These are phyloP conservation scores for Leucoraja erinaceus DNA, from an alignment of 2,113 vertebrate species.

Conservation along the genomic window DNA sequence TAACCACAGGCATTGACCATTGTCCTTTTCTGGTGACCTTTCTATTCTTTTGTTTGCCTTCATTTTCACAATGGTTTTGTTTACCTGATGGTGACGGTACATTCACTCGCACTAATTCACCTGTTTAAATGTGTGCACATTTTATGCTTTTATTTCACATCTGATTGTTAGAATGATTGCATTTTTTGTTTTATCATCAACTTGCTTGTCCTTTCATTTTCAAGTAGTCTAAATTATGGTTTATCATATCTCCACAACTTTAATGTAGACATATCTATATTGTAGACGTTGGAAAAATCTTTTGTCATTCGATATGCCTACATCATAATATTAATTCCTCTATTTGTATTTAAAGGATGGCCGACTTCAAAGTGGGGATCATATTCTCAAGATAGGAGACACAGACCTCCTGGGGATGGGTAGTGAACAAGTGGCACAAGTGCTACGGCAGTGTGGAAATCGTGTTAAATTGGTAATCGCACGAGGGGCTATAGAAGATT, in stretches of 20 bases:
- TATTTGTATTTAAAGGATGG: constrained; percentile 63
- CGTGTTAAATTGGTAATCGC: constrained; percentile 79
- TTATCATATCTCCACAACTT: neutral
- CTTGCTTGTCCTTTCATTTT: neutral
- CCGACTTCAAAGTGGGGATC: constrained; percentile 80
- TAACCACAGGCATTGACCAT: neutral
- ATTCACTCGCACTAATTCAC: neutral
- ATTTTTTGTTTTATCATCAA: neutral
- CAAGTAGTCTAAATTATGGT: neutral
- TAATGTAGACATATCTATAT: neutral
- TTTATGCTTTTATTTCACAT: neutral
- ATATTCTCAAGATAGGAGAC: constrained; percentile 85
- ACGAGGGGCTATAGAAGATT: constrained; percentile 70
- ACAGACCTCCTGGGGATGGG: constrained; percentile 83
- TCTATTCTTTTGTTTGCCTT: neutral
- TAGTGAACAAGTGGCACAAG: constrained; percentile 90
- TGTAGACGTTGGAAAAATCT: neutral
- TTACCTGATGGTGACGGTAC: neutral
- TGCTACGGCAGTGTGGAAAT: constrained; percentile 85
- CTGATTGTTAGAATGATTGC: neutral
- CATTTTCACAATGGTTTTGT: neutral
- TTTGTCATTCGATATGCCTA: neutral
- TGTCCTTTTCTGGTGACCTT: neutral
- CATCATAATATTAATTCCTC: neutral
- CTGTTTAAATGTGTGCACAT: neutral